phyloP scores from a whole-genome alignment of 2,113 vertebrate genomes.

The Cyphomyrus discorhynchus region DNA sequence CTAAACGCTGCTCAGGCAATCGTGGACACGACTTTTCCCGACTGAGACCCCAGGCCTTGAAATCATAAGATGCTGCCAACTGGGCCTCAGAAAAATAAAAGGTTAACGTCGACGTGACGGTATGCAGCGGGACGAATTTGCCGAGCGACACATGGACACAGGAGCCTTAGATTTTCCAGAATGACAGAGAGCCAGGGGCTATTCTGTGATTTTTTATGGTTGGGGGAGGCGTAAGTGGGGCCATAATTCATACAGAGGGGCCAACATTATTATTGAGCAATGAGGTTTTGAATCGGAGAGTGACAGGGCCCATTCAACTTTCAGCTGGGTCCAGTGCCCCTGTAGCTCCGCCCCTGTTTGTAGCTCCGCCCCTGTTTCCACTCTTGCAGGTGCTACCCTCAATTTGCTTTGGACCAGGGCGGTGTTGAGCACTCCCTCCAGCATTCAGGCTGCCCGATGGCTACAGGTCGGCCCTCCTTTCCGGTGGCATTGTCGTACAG shows the following conservation, averaged over 20 bases:
- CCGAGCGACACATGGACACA: not conserved
- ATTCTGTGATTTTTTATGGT: not conserved
- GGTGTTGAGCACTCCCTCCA: not conserved
- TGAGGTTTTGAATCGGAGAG: not conserved
- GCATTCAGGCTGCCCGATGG: not conserved
- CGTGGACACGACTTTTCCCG: not conserved
- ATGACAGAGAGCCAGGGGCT: not conserved
- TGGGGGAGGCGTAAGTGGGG: not conserved
- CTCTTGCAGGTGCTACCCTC: not conserved
- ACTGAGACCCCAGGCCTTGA: not conserved
- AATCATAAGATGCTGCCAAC: not conserved
- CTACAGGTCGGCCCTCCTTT: not conserved
- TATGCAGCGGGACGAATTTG: not conserved
- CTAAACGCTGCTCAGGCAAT: not conserved
- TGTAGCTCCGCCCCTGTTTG: not conserved
- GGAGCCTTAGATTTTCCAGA: not conserved
- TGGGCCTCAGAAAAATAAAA: not conserved
- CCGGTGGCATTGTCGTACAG: not conserved
- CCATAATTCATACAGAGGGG: not conserved
- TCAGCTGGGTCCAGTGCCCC: not conserved
- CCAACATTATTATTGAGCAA: not conserved
- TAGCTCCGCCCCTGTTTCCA: not conserved
- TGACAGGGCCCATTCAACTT: not conserved
- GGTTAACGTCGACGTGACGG: not conserved
- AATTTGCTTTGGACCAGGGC: not conserved